Evolutionary conservation across 2,113 vertebrate genomes (phyloP).

Genomic region (Melanostigma gelatinosum): DNA sequence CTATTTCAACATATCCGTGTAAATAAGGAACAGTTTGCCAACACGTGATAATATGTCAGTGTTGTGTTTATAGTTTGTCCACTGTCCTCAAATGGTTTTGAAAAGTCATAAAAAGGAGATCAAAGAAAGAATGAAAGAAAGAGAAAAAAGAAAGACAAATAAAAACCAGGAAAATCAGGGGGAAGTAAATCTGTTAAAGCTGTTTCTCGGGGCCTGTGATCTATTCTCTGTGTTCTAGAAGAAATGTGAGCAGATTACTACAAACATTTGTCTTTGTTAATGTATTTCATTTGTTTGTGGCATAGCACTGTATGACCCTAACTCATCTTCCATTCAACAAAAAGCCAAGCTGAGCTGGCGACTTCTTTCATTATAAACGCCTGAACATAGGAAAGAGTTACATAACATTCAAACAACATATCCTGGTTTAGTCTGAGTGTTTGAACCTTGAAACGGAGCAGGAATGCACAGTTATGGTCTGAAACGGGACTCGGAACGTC

Average conservation of each 20-base stretch:
- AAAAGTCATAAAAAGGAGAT: background rate
- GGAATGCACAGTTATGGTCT: slow-evolving; percentile 47
- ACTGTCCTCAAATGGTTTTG: background rate
- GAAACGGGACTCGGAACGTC: slow-evolving; percentile 28
- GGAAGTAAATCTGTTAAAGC: background rate
- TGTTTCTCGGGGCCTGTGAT: background rate
- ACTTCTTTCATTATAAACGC: slow-evolving; percentile 29
- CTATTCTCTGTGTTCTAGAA: background rate
- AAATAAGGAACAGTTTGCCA: background rate
- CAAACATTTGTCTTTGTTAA: background rate
- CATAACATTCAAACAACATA: slow-evolving; percentile 35
- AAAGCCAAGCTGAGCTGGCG: background rate
- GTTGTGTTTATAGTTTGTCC: background rate
- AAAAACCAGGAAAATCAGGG: background rate
- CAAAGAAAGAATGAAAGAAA: background rate
- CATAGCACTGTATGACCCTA: background rate
- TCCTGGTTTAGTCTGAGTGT: slow-evolving; percentile 65
- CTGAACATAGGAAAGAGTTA: slow-evolving; percentile 34
- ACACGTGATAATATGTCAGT: background rate
- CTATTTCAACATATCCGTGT: background rate
- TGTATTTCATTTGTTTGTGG: background rate
- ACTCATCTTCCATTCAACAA: background rate
- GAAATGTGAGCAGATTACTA: background rate
- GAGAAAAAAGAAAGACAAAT: background rate
- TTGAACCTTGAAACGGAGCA: slow-evolving; percentile 61